Evolutionary conservation across 2,113 vertebrate genomes (phyloP).

Genomic region (Apeltes quadracus): DNA sequence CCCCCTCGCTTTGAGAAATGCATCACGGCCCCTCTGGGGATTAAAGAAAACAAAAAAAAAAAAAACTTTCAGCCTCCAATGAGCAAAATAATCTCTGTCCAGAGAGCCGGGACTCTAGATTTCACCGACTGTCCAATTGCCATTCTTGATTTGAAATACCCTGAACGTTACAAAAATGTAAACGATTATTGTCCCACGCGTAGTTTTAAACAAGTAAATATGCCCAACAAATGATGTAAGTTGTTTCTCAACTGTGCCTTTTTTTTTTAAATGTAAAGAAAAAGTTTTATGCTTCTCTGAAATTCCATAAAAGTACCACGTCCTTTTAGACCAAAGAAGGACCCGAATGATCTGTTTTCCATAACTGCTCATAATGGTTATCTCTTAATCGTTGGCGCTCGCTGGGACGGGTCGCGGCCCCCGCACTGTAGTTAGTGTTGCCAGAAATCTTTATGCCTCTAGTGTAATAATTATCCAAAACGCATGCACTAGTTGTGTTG

Average conservation of each 20-base stretch:
- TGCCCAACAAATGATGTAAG: no score
- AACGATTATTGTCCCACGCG: not conserved
- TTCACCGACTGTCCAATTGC: slow-evolving; percentile 24
- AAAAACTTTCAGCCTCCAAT: slow-evolving; percentile 59
- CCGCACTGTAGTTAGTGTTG: slow-evolving; percentile 22
- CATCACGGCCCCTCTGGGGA: slow-evolving; percentile 49
- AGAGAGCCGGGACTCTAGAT: slow-evolving; percentile 21
- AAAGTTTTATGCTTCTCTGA: no score
- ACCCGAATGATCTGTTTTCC: slow-evolving; percentile 14
- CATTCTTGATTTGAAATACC: not conserved
- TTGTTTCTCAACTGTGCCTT: not conserved
- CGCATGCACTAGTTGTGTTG: slow-evolving; percentile 46
- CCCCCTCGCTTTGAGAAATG: slow-evolving; percentile 35
- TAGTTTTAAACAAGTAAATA: slow-evolving; percentile 17
- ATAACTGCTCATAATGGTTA: slow-evolving; percentile 28
- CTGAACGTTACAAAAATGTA: not conserved
- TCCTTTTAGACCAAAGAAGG: not conserved
- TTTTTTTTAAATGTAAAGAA: no score
- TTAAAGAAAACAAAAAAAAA: not conserved
- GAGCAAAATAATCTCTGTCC: slow-evolving; percentile 37
- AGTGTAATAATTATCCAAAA: slow-evolving; percentile 56
- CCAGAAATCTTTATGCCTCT: slow-evolving; percentile 41
- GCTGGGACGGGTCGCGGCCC: slow-evolving; percentile 27
- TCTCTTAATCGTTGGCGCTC: slow-evolving; percentile 11
- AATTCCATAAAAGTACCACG: no score